These are phyloP conservation scores for Chaetops frenatus DNA, from an alignment of 2,113 vertebrate species.

Conservation along the genomic window DNA sequence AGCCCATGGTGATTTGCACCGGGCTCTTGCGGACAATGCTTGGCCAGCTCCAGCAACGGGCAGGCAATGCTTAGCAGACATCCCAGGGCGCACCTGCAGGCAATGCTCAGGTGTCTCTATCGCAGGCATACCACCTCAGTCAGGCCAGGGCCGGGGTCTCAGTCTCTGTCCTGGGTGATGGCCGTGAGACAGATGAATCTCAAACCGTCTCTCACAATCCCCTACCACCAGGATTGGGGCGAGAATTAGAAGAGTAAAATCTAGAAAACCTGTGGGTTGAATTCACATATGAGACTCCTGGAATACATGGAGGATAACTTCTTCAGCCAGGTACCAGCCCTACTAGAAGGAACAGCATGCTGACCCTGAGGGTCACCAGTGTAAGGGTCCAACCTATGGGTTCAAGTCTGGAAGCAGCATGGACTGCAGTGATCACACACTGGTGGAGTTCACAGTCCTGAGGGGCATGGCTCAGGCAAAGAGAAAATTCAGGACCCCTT, in stretches of 20 bases:
- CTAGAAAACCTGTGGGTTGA: not conserved
- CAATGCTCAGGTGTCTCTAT: too few relatives aligned
- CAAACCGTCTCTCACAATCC: too few relatives aligned
- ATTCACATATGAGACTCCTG: not conserved
- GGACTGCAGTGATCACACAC: not conserved
- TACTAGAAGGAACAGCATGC: not conserved
- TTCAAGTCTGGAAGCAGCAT: not conserved
- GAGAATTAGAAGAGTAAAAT: not conserved
- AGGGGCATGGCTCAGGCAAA: not conserved
- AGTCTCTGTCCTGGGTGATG: too few relatives aligned
- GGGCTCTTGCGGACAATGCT: too few relatives aligned
- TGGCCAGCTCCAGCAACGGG: too few relatives aligned
- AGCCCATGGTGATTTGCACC: too few relatives aligned
- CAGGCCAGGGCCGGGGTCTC: too few relatives aligned
- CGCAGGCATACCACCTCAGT: too few relatives aligned
- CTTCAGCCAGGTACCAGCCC: not conserved
- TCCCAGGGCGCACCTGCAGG: too few relatives aligned
- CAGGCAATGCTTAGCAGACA: too few relatives aligned
- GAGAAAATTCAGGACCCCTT: not conserved
- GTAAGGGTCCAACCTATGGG: not conserved
- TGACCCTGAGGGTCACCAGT: not conserved
- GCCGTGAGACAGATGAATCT: too few relatives aligned
- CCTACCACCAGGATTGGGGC: rapidly evolving
- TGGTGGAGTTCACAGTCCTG: not conserved
- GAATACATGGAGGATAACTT: not conserved